Base-by-base conservation (phyloP, 92 coral and sea anemone genomes). In the Phenganax stokvisi region DNA sequence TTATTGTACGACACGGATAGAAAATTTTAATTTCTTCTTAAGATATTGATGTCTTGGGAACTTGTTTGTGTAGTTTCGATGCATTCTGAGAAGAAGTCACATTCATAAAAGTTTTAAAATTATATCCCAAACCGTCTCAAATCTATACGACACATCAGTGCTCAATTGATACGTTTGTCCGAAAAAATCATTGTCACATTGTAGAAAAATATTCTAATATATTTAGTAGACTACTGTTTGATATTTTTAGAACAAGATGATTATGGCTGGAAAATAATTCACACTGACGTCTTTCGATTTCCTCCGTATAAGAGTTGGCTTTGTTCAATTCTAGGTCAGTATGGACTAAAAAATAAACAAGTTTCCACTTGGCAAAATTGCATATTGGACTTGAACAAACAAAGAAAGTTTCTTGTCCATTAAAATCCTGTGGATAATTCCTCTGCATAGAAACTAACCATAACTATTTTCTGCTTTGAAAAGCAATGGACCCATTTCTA, bases 231-330 rank as follows among this genome's bases (percentile, higher is more conserved):
- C 11, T 51, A 30, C 28, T 37, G 16, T 58, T 63, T 78, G 44
- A 47, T 72, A n/a, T 78, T 63, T 51, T 78, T 51, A 78, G 82
- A 78, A 56, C 87, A 86, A 27, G 98, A 94, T 88, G 98, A 94
- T 31, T 93, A 89, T 87, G 98, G 98, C 7, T 94, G 98, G 98
- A 94, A 94, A 86, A 94, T 94, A 52, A 85, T 92, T 30, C 97
- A 92, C 73, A 88, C 96, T 11, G 98, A 94, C 77, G 98, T 94
- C 16, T 94, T 94, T 80, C 87, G 98, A 60, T 92, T 92, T 82
- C 98, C 98, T 16, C 98, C 91, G 1, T 86, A 90, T 86, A 94
- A 94, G 83, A 92, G 98, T 77, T 90, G 92, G 89, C 89, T 92
- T 6, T 94, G 97, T 92, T 97, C 98, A 15, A 90, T 94, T 53